Conservation (phyloP, 2,113 vertebrate species). For the Sardina pilchardus region DNA sequence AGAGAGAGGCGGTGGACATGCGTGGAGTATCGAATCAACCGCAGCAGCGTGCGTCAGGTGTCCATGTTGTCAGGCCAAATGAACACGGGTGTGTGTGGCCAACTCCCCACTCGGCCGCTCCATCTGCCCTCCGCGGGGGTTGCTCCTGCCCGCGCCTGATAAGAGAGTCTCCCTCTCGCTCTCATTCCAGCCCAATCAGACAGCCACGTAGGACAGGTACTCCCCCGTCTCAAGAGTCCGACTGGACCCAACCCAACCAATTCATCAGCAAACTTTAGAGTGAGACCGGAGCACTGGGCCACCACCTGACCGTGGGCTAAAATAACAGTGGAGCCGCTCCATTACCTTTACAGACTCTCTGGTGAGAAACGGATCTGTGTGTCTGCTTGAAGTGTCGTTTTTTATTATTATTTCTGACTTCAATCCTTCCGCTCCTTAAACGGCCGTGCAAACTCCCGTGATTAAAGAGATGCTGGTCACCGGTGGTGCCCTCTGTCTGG, state of each 20-base stretch:
- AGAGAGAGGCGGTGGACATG: not conserved
- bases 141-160: not conserved
- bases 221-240: not conserved
- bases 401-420: not conserved
- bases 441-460: not conserved
- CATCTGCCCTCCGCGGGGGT: not conserved
- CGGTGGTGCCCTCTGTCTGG: not conserved
- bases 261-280: not conserved
- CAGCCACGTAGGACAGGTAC: not conserved
- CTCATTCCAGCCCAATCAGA: not conserved
- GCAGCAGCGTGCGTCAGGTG: not conserved
- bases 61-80: not conserved
- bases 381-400: not conserved
- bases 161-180: not conserved
- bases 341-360: not conserved
- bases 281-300: not conserved
- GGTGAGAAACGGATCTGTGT: not conserved
- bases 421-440: not conserved
- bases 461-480: not conserved
- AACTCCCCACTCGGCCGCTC: not conserved
- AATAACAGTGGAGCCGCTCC: not conserved
- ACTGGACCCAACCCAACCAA: not conserved
- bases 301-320: not conserved
- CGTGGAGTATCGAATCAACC: not conserved
- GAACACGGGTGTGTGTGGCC: not conserved